phyloP scores from a whole-genome alignment of 2,797 vertebrate species.

The Cottoperca gobio region DNA sequence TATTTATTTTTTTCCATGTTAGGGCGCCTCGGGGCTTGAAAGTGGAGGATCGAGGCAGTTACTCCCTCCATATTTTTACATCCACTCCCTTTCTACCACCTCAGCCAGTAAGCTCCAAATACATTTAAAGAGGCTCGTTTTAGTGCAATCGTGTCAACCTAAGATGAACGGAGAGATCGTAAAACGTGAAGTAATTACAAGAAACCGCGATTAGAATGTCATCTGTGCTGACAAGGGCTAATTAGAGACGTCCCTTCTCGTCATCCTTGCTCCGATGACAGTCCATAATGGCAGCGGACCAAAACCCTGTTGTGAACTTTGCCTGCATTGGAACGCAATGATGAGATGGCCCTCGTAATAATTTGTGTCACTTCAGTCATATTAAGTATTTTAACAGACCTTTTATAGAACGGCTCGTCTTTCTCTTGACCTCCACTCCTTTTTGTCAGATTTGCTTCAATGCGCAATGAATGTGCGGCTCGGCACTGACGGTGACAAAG shows the following conservation, averaged over 20 bases:
- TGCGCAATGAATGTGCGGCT: constrained; percentile 58
- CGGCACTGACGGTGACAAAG: constrained; percentile 50
- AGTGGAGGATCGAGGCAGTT: constrained; percentile 55
- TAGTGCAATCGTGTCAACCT: constrained; percentile 67
- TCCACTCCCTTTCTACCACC: constrained; percentile 12
- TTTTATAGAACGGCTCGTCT: constrained; percentile 67
- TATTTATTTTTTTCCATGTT: constrained; percentile 52
- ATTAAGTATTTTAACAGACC: constrained; percentile 68
- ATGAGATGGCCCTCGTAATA: constrained; percentile 69
- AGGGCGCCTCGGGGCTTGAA: constrained; percentile 61
- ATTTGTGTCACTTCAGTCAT: constrained; percentile 79
- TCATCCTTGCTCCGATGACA: constrained; percentile 70
- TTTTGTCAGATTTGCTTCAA: constrained; percentile 68
- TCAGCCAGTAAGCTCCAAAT: constrained; percentile 51
- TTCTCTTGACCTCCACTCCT: constrained; percentile 61
- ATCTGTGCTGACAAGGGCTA: constrained; percentile 81
- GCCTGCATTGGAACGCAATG: constrained; percentile 48
- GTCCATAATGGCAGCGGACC: constrained; percentile 73
- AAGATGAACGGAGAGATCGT: constrained; percentile 67
- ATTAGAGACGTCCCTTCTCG: constrained; percentile 82
- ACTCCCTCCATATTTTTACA: constrained; percentile 23
- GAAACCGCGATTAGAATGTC: constrained; percentile 86
- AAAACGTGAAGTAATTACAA: constrained; percentile 84
- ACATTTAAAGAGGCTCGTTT: constrained; percentile 75
- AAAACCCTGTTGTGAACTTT: constrained; percentile 78